Conservation (phyloP, 2,797 vertebrate genomes). For the Coluber constrictor region DNA sequence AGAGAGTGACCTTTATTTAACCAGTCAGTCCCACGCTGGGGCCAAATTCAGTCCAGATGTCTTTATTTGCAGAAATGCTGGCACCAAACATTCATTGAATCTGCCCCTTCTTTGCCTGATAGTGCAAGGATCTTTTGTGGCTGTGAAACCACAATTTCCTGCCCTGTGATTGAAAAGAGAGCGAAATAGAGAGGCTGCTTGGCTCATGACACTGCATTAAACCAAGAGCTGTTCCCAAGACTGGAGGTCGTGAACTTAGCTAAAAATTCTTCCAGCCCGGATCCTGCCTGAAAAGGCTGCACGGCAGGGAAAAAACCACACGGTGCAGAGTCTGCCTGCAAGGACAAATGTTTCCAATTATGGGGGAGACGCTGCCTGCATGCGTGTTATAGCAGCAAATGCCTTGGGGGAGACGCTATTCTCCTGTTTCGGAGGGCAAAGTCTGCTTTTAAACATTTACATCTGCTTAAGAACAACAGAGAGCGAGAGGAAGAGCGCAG, state of each 20-base stretch:
- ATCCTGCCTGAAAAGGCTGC: constrained; percentile 38
- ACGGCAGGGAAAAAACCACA: constrained; percentile 26
- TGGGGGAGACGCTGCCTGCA: neutral
- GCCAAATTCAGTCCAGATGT: neutral
- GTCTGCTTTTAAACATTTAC: constrained; percentile 21
- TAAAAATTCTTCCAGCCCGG: constrained; percentile 10
- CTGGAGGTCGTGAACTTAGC: constrained; percentile 35
- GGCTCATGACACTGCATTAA: neutral
- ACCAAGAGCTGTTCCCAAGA: neutral
- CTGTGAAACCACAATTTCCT: neutral
- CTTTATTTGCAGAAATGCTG: neutral
- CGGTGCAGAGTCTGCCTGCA: constrained; percentile 23
- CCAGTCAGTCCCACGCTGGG: neutral
- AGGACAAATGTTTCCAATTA: constrained; percentile 62
- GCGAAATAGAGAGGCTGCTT: neutral
- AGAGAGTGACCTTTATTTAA: neutral
- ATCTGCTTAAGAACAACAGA: neutral
- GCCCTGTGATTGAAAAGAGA: neutral
- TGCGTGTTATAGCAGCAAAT: constrained; percentile 23
- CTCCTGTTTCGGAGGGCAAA: constrained; percentile 13
- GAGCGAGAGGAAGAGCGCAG: neutral
- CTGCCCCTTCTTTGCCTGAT: neutral
- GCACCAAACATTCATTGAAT: neutral
- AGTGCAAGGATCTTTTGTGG: neutral
- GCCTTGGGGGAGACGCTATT: constrained; percentile 34